phyloP scores from a whole-genome alignment of 2,797 vertebrate genomes.

The Sebastes vulpes region DNA sequence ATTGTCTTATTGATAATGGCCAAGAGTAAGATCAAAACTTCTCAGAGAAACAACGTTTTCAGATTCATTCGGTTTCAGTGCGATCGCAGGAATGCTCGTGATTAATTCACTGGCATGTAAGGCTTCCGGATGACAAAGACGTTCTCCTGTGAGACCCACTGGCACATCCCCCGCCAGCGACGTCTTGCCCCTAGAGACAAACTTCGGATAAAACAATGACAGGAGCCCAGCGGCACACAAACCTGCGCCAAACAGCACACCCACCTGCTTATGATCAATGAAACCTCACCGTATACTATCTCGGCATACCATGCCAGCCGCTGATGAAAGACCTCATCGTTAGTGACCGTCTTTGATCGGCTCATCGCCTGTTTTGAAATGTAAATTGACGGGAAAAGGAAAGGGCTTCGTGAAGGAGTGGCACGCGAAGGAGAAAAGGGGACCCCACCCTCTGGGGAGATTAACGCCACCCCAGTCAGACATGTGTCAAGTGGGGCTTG shows the following conservation, averaged over 20 bases:
- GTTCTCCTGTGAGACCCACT: conserved; percentile 73
- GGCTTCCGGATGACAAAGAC: conserved; percentile 76
- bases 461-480: conserved; percentile 83
- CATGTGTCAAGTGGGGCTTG: conserved; percentile 87
- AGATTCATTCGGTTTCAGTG: conserved; percentile 23
- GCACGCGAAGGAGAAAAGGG: conserved; percentile 75
- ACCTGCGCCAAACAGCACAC: conserved; percentile 68
- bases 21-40: conserved; percentile 22
- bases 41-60: conserved; percentile 19
- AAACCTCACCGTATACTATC: conserved; percentile 72
- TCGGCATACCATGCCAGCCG: conserved; percentile 63
- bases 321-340: conserved; percentile 84
- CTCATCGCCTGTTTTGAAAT: conserved; percentile 87
- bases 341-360: conserved; percentile 86
- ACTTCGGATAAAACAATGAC: conserved; percentile 81
- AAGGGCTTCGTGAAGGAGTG: conserved; percentile 72
- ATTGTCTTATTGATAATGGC: background rate
- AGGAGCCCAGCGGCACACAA: conserved; percentile 69
- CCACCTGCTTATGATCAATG: conserved; percentile 82
- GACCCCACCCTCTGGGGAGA: conserved; percentile 84
- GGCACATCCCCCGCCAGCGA: conserved; percentile 77
- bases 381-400: conserved; percentile 81
- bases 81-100: conserved; percentile 41
- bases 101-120: conserved; percentile 68
- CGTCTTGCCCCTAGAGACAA: conserved; percentile 79